Conservation (phyloP, 2,113 vertebrate species). For the Trichechus manatus region DNA sequence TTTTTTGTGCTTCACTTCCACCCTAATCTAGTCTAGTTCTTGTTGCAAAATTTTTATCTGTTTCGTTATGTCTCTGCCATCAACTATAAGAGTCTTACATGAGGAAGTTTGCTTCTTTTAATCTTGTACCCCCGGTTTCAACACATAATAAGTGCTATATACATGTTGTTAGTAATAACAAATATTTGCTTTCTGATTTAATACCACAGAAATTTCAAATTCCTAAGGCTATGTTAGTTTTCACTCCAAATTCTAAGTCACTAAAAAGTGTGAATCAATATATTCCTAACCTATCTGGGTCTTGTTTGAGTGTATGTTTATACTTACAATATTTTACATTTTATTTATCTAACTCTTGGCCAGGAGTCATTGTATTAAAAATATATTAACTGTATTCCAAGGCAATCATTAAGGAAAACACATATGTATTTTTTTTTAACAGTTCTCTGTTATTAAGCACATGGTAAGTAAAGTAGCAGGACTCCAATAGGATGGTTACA, state of each 20-base stretch:
- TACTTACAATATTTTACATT: not conserved
- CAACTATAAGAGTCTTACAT: not conserved
- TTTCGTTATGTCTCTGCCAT: not conserved
- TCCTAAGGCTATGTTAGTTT: not conserved
- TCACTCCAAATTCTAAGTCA: not conserved
- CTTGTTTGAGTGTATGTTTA: not conserved
- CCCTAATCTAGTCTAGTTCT: not conserved
- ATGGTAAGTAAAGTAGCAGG: slow-evolving; percentile 26
- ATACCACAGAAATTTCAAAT: not conserved
- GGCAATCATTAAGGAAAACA: slow-evolving; percentile 24
- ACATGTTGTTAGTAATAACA: not conserved
- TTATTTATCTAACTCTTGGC: slow-evolving; percentile 22
- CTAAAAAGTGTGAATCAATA: not conserved
- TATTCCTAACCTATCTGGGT: not conserved
- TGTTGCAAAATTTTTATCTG: not conserved
- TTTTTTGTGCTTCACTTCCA: not conserved
- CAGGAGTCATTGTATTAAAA: not conserved
- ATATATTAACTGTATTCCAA: not conserved
- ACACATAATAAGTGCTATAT: not conserved
- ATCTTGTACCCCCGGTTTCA: not conserved
- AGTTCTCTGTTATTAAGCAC: not conserved
- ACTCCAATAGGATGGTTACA: not conserved
- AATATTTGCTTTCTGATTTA: not conserved
- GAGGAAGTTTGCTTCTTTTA: not conserved
- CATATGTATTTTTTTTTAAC: not conserved